phyloP scores from a whole-genome alignment of 2,113 vertebrate genomes.

The Myiozetetes cayanensis region DNA sequence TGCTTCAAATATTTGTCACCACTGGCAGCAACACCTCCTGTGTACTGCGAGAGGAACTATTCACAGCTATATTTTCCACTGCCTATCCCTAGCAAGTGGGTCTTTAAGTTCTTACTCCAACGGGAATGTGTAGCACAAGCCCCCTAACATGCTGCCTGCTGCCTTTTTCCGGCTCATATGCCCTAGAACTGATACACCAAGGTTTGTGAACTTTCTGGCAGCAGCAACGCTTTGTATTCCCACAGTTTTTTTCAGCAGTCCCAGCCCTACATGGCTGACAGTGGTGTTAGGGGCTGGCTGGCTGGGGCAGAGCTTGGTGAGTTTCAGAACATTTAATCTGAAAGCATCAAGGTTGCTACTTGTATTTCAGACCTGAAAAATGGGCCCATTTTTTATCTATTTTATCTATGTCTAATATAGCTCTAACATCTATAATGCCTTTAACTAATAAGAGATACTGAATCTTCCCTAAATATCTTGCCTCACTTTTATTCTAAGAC shows the following conservation, averaged over 20 bases:
- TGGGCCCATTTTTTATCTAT: not conserved
- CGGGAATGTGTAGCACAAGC: not conserved
- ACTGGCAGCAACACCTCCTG: not conserved
- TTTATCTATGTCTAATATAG: not conserved
- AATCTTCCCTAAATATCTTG: slow-evolving; percentile 17
- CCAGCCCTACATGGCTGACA: not conserved
- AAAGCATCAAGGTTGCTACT: not conserved
- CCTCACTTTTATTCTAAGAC: slow-evolving; percentile 27
- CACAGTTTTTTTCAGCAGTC: not conserved
- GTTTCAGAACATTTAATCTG: not conserved
- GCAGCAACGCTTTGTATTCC: not conserved
- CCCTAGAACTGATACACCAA: not conserved
- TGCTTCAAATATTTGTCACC: not conserved
- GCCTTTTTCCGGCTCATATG: not conserved
- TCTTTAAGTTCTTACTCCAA: not conserved
- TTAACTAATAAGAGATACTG: not conserved
- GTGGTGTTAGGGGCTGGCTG: not conserved
- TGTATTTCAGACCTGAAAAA: not conserved
- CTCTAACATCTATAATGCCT: not conserved
- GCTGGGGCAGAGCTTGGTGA: accelerated
- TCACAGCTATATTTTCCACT: not conserved
- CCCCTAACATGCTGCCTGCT: not conserved
- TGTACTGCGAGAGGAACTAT: not conserved
- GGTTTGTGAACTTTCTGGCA: not conserved
- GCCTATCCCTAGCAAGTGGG: accelerated